Base-by-base conservation (phyloP, 2,888 invertebrate genomes). In the Apodemia hepburni region DNA sequence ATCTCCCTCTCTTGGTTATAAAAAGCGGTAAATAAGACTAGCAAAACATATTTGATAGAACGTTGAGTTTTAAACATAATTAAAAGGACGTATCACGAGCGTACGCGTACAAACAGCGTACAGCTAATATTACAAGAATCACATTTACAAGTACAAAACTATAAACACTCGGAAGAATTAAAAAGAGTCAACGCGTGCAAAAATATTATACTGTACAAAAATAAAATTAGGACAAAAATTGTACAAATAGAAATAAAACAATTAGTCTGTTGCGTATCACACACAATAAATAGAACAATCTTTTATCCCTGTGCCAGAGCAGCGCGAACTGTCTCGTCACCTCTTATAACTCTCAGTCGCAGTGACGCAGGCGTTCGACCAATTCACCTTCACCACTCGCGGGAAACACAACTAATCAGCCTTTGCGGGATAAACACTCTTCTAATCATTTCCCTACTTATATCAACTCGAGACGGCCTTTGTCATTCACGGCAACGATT, bases 391-490 rank as follows among this genome's bases (percentile, higher is more conserved):
- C 61, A 61, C 63, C 60, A 51, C 35, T 65, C 58, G 57, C 17
- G 60, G 57, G 63, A 54, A 22, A 67, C 81, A 83, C 65, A 66
- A 67, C 81, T 83, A 82, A 82, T 87, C 87, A 87, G 87, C 85
- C 87, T 88, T 88, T 81, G 76, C 74, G 74, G 80, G 79, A 75
- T 76, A 73, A 76, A 74, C 80, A 80, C 80, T 75, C 75, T 72
- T 76, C 61, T 63, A 64, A 66, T 78, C 75, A 70, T 73, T 81
- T 81, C 76, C 78, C 78, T 69, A 62, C 69, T n/a, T 45, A 45
- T 7, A n/a, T n/a, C 15, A 4, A 15, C 12, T 42, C 42, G 42
- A 5, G 45, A 45, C 15, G 45, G 7, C n/a, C 45, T n/a, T 15
- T 18, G 54, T 54, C 18, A 22, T 12, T 54, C 29, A 29, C 29